phyloP scores from a whole-genome alignment of 2,113 vertebrate species.

The Carettochelys insculpta region DNA sequence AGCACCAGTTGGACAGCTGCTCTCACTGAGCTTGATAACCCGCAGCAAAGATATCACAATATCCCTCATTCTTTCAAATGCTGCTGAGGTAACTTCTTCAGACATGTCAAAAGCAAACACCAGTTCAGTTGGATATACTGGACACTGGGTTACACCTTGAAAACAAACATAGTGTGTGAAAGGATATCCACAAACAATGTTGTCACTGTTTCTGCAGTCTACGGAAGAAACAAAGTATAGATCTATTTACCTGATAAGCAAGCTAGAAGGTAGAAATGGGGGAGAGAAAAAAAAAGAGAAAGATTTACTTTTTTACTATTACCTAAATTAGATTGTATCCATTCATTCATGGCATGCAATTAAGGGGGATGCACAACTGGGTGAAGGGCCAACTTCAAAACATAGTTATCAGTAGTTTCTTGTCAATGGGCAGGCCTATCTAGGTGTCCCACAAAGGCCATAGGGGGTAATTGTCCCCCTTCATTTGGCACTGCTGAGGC shows the following conservation, averaged over 20 bases:
- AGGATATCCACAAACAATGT: background rate
- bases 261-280: slow-evolving; percentile 51
- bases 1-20: slow-evolving; percentile 85
- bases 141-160: slow-evolving; percentile 75
- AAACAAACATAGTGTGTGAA: background rate
- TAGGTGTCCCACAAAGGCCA: background rate
- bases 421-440: background rate
- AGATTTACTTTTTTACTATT: slow-evolving; percentile 3
- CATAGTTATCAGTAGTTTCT: background rate
- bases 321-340: background rate
- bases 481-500: background rate
- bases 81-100: slow-evolving; percentile 65
- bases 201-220: background rate
- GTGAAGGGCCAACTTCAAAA: background rate
- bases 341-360: background rate
- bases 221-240: background rate
- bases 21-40: slow-evolving; percentile 78
- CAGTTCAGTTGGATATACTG: slow-evolving; percentile 85
- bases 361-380: background rate
- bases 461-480: background rate
- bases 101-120: slow-evolving; percentile 90
- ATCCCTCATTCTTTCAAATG: slow-evolving; percentile 84
- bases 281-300: slow-evolving; percentile 25
- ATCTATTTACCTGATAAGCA: slow-evolving; percentile 68
- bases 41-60: slow-evolving; percentile 78